Conservation (phyloP, 2,797 vertebrate species). For the Leptoclinus maculatus region DNA sequence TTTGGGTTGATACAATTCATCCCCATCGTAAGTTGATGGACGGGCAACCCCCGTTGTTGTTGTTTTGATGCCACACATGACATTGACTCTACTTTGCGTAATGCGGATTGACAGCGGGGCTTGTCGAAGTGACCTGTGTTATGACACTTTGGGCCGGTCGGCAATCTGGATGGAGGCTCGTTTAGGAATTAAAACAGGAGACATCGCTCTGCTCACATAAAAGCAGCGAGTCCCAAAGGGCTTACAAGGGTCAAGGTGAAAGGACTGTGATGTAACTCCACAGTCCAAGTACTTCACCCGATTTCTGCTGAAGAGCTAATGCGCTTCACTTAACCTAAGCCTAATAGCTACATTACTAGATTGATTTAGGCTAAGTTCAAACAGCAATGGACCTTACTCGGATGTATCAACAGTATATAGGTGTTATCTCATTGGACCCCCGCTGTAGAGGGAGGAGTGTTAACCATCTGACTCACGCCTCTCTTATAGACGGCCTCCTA, state of each 20-base stretch:
- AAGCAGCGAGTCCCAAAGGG: conserved; percentile 35
- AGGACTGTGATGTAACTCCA: conserved; percentile 58
- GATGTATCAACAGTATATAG: conserved; percentile 29
- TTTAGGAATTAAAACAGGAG: conserved; percentile 74
- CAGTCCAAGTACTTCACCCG: conserved; percentile 26
- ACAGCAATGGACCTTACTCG: not conserved
- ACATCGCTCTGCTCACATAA: conserved; percentile 49
- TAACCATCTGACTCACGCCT: conserved; percentile 45
- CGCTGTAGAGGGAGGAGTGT: conserved; percentile 28
- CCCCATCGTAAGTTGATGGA: conserved; percentile 19
- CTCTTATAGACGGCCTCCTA: conserved; percentile 51
- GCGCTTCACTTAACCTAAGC: conserved; percentile 34
- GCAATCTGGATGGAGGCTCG: conserved; percentile 61
- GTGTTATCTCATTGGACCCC: conserved; percentile 37
- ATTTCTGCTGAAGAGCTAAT: conserved; percentile 41
- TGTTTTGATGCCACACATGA: conserved; percentile 42
- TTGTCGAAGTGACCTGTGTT: conserved; percentile 55
- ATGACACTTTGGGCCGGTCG: conserved; percentile 58
- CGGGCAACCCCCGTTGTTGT: conserved; percentile 16
- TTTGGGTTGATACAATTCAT: conserved; percentile 14
- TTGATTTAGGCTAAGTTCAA: conserved; percentile 29
- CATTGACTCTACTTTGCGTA: conserved; percentile 45
- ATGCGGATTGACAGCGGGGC: conserved; percentile 53
- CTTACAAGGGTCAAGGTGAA: conserved; percentile 60
- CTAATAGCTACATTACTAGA: conserved; percentile 44